A percentile compares a stretch with the other conserved stretches of the same genome.
Conservation (phyloP, 2,113 vertebrate genomes). For the Electrona antarctica region DNA sequence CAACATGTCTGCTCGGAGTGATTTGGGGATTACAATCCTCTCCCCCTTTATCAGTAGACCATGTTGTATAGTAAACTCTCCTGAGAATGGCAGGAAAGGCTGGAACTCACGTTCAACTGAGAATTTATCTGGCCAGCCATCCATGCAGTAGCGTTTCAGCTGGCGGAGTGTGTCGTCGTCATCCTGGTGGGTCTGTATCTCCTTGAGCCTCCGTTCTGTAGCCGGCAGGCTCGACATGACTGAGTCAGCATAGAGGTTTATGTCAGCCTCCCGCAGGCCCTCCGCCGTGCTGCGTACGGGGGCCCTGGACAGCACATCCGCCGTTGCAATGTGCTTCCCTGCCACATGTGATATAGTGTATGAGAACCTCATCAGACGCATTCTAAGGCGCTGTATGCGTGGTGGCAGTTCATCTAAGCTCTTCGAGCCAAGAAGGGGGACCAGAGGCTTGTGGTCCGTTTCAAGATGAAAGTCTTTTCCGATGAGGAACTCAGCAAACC, state of each 20-base stretch:
- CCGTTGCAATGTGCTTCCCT: too few species aligned
- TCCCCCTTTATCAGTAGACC: constrained; percentile 22
- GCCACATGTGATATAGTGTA: too few species aligned
- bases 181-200: constrained; percentile 11
- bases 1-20: constrained; percentile 16
- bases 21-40: constrained; percentile 25
- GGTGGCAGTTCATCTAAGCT: too few species aligned
- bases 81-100: constrained; percentile 25
- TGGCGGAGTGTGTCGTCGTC: constrained; percentile 7
- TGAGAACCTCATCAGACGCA: too few species aligned
- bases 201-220: constrained; percentile 9
- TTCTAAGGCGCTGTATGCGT: too few species aligned
- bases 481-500: constrained; percentile 10
- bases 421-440: constrained; percentile 3
- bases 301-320: constrained; percentile 25
- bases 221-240: constrained; percentile 24
- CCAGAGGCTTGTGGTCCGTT: constrained; percentile 25
- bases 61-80: constrained; percentile 20
- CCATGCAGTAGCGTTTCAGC: constrained; percentile 13
- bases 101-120: constrained; percentile 4
- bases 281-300: background rate
- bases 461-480: constrained; percentile 5
- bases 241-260: constrained; percentile 19
- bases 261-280: background rate
- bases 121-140: constrained; percentile 29